Conservation (phyloP, 2,113 vertebrate species). For the Machaerirhynchus nigripectus region DNA sequence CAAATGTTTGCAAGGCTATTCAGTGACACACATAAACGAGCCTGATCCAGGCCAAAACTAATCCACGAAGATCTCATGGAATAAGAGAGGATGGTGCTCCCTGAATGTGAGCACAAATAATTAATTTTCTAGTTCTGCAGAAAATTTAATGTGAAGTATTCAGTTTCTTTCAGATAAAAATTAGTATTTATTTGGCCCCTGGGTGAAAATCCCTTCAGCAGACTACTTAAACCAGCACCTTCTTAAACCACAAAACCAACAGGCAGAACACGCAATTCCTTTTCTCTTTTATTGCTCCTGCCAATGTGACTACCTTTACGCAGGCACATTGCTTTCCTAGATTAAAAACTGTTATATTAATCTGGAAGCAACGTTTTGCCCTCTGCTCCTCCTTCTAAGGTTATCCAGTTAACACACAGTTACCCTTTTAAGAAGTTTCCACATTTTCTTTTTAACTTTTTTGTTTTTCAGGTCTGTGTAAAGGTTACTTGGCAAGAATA, state of each 20-base stretch:
- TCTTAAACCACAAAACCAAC: neutral
- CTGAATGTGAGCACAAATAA: neutral
- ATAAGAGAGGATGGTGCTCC: neutral
- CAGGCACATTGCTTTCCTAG: constrained; percentile 78
- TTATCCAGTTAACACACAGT: constrained; percentile 45
- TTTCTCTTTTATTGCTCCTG: constrained; percentile 90
- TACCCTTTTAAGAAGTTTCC: constrained; percentile 8
- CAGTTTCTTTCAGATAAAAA: neutral
- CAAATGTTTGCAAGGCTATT: neutral
- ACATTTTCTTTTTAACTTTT: constrained; percentile 2
- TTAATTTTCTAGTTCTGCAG: neutral
- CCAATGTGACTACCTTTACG: constrained; percentile 89
- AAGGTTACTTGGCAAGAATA: constrained; percentile 91
- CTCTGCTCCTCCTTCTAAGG: constrained; percentile 44
- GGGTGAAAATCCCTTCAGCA: neutral
- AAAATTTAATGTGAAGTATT: neutral
- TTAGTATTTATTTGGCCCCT: neutral
- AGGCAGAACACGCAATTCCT: neutral
- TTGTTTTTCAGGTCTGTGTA: constrained; percentile 81
- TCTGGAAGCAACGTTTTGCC: constrained; percentile 68
- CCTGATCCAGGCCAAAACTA: neutral
- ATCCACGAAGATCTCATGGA: neutral
- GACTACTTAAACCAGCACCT: neutral
- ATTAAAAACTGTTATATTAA: constrained; percentile 68
- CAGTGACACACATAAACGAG: neutral